Conservation (phyloP, 2,888 invertebrate species). For the Pammene fasciana region DNA sequence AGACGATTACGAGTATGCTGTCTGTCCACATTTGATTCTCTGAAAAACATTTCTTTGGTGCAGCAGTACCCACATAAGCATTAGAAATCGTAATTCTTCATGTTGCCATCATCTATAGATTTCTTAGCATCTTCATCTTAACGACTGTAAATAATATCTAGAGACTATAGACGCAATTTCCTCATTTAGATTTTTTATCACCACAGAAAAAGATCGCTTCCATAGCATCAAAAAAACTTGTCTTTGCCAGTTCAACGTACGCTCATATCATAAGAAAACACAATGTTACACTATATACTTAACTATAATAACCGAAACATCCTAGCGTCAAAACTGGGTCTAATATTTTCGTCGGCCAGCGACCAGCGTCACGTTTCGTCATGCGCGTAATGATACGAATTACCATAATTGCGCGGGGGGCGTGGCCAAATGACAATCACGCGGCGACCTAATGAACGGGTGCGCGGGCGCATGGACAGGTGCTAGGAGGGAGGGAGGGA, state of each 20-base stretch:
- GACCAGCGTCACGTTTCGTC: constrained; percentile 37
- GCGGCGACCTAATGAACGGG: constrained; percentile 77
- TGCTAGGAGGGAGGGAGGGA: constrained; percentile 50
- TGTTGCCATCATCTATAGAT: too few relatives aligned
- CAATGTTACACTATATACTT: constrained; percentile 18
- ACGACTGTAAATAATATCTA: too few relatives aligned
- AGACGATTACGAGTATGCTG: too few relatives aligned
- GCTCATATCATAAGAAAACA: constrained; percentile 4
- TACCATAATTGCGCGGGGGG: constrained; percentile 78
- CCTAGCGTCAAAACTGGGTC: constrained; percentile 25
- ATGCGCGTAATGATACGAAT: constrained; percentile 74
- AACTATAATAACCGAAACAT: constrained; percentile 27
- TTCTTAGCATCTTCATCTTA: too few relatives aligned
- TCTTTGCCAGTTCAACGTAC: background rate
- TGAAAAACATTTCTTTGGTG: too few relatives aligned
- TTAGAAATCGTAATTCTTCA: too few relatives aligned
- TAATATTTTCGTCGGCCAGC: constrained; percentile 36
- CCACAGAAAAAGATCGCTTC: background rate
- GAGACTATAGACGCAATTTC: too few relatives aligned
- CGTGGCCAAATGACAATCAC: constrained; percentile 81
- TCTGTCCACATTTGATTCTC: too few relatives aligned
- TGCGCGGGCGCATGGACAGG: constrained; percentile 68
- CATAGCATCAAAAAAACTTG: background rate
- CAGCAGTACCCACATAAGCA: too few relatives aligned
- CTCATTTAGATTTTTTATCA: too few relatives aligned